Percentiles rank a stretch among this genome's conserved stretches.
phyloP scores from a whole-genome alignment of 2,797 vertebrate genomes.

The Sibirionetta formosa region DNA sequence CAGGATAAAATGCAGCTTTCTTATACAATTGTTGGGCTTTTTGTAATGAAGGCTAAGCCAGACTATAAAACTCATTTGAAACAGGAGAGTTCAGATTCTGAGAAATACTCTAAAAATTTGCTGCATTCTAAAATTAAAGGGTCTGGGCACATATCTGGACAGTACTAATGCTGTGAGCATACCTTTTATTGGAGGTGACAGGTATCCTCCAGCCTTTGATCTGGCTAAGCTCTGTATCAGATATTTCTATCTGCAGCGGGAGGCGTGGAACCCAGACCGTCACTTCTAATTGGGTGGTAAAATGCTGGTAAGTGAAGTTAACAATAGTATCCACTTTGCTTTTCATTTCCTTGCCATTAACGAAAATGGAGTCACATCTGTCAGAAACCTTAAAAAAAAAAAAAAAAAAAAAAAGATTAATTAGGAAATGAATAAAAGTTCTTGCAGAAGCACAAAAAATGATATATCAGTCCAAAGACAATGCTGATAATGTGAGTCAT shows the following conservation, averaged over 20 bases:
- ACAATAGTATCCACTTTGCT: conserved; percentile 91
- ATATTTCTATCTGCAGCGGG: conserved; percentile 95
- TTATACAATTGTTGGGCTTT: rapidly evolving
- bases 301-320: conserved; percentile 95
- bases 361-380: conserved; percentile 90
- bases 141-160: background rate
- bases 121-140: background rate
- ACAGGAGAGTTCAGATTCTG: background rate
- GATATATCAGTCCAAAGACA: conserved; percentile 27
- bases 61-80: background rate
- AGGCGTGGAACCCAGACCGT: conserved; percentile 94
- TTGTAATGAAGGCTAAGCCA: background rate
- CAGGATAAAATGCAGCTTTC: background rate
- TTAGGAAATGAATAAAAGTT: conserved; percentile 21
- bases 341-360: conserved; percentile 96
- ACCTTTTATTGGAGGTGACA: conserved; percentile 92
- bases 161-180: rapidly evolving
- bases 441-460: background rate
- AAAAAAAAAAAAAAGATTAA: background rate
- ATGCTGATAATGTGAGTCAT: conserved; percentile 7
- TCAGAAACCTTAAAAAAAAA: conserved; percentile 86
- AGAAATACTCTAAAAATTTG: background rate
- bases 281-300: conserved; percentile 91
- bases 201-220: conserved; percentile 97
- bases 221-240: conserved; percentile 95